Conservation (phyloP, 2,888 invertebrate genomes). For the Zygaena filipendulae region DNA sequence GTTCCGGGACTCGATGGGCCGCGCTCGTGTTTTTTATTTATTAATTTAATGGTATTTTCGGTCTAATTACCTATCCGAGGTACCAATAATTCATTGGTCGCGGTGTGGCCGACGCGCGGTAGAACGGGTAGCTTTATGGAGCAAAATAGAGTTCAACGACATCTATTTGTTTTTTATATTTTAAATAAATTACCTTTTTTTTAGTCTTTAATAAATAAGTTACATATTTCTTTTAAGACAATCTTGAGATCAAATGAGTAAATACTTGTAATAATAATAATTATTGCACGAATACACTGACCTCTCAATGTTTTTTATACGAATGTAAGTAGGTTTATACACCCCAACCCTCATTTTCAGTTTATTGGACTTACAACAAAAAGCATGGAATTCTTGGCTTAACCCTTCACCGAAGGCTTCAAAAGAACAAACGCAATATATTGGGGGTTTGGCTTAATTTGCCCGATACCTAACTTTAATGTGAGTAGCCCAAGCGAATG, state of each 20-base stretch:
- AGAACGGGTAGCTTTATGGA: background rate
- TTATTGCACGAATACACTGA: no score
- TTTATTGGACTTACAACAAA: slow-evolving; percentile 59
- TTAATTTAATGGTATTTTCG: slow-evolving; percentile 69
- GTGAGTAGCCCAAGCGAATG: slow-evolving; percentile 55
- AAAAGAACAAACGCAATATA: slow-evolving; percentile 70
- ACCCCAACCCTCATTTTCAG: slow-evolving; percentile 16
- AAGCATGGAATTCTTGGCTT: slow-evolving; percentile 69
- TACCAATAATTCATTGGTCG: slow-evolving; percentile 57
- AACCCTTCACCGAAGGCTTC: slow-evolving; percentile 65
- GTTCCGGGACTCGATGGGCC: slow-evolving; percentile 45
- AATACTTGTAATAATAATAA: no score
- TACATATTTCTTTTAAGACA: no score
- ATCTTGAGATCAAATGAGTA: no score
- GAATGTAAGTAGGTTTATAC: no score
- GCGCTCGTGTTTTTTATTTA: slow-evolving; percentile 64
- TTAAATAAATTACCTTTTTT: no score
- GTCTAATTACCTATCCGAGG: slow-evolving; percentile 66
- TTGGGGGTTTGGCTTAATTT: slow-evolving; percentile 64
- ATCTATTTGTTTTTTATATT: no score
- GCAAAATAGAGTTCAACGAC: slow-evolving; percentile 2
- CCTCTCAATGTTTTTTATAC: no score
- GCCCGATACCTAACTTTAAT: slow-evolving; percentile 57
- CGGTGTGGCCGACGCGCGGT: no score
- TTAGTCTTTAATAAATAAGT: no score